Conservation (phyloP, 1,140 invertebrate genomes). For the Calephelis virginiensis region DNA sequence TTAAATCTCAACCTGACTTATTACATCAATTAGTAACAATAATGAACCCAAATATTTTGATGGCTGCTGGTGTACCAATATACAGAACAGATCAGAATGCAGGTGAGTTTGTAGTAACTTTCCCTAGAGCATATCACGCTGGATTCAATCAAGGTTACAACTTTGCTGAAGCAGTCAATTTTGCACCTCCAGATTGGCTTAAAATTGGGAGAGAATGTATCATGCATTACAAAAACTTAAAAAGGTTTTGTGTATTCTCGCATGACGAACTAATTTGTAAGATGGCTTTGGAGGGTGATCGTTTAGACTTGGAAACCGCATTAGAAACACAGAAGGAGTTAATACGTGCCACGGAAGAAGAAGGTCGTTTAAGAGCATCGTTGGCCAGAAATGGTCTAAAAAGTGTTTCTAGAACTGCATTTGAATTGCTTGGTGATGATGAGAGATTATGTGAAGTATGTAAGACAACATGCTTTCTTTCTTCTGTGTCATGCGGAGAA, state of each 20-base stretch:
- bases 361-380: constrained; percentile 86
- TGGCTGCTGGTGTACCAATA: constrained; percentile 87
- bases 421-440: constrained; percentile 97
- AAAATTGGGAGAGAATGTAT: constrained; percentile 96
- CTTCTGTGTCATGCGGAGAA: constrained; percentile 94
- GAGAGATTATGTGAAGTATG: constrained; percentile 96
- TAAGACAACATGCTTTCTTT: constrained; percentile 98
- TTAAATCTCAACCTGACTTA: constrained; percentile 97
- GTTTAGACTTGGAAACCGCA: constrained; percentile 91
- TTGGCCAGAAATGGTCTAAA: constrained; percentile 90
- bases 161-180: constrained; percentile 99
- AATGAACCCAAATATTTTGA: constrained; percentile 98
- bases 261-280: constrained; percentile 99
- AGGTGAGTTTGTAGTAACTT: constrained; percentile 99
- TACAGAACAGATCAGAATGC: constrained; percentile 95
- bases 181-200: constrained; percentile 99
- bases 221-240: constrained; percentile 94
- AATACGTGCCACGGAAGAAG: constrained; percentile 89
- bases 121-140: constrained; percentile 99
- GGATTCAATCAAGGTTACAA: constrained; percentile 99
- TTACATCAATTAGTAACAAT: constrained; percentile 98
- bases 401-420: constrained; percentile 91
- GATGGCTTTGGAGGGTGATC: constrained; percentile 95
- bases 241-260: constrained; percentile 98
- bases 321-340: constrained; percentile 93